Percentiles rank a stretch among this genome's conserved stretches.
These are phyloP conservation scores for Anniella stebbinsi DNA, from an alignment of 2,797 vertebrate species.

Conservation along the genomic window DNA sequence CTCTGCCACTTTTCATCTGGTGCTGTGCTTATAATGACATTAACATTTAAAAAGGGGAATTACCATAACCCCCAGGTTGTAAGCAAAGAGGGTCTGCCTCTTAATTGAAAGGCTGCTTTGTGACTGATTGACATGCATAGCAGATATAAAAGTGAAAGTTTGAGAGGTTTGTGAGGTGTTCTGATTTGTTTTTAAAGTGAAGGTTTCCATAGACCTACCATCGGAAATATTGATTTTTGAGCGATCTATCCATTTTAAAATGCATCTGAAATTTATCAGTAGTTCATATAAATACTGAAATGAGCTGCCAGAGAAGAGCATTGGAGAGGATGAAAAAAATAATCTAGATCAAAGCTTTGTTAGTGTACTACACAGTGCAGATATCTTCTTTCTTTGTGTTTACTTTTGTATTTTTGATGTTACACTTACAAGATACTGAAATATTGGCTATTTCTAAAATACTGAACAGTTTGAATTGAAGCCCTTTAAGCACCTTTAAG, in stretches of 20 bases:
- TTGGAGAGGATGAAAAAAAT: background rate
- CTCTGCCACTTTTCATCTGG: slow-evolving; percentile 52
- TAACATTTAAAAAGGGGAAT: slow-evolving; percentile 76
- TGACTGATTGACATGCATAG: background rate
- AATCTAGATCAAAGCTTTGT: background rate
- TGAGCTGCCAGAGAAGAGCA: slow-evolving; percentile 17
- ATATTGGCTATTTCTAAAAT: background rate
- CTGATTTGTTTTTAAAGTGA: background rate
- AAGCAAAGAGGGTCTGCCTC: slow-evolving; percentile 23
- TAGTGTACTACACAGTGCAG: background rate
- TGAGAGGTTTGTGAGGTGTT: background rate
- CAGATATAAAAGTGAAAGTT: background rate
- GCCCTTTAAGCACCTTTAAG: background rate
- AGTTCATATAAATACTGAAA: background rate
- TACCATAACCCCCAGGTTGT: slow-evolving; percentile 50
- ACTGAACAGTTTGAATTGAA: background rate
- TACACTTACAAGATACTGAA: background rate
- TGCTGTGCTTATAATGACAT: slow-evolving; percentile 70
- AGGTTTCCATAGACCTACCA: background rate
- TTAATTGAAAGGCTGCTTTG: slow-evolving; percentile 60
- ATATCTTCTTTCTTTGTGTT: background rate
- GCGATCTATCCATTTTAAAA: background rate
- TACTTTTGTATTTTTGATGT: background rate
- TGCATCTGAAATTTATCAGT: background rate
- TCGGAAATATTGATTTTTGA: background rate